Conservation (phyloP, 53 echinoderm and acorn worm genomes). For the Echinarachnius parma region DNA sequence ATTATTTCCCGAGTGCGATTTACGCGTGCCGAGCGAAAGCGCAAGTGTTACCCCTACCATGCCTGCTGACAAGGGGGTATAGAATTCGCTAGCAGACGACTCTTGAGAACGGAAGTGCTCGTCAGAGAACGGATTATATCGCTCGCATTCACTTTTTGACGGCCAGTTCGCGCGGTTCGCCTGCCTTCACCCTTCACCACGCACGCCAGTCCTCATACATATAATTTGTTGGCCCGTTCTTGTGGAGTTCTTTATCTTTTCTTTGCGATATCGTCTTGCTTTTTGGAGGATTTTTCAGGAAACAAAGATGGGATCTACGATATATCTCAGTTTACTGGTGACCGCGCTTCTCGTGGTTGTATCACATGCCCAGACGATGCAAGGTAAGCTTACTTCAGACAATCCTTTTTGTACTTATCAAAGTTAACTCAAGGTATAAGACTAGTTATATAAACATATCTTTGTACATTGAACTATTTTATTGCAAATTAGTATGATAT, state of each 20-base stretch:
- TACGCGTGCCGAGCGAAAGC: conserved; percentile 1
- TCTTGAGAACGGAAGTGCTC: conserved; percentile 5
- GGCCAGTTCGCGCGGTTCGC: conserved; percentile 4
- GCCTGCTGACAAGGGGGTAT: conserved; percentile 5
- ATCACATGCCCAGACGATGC: conserved; percentile 1
- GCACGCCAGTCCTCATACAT: background rate
- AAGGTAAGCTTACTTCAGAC: conserved; percentile 7
- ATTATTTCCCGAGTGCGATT: conserved; percentile 20
- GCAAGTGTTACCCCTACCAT: too few species aligned
- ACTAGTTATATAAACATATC: too few species aligned
- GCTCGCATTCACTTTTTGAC: conserved; percentile 12
- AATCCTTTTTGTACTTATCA: too few species aligned
- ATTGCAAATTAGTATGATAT: too few species aligned
- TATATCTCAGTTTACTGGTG: background rate
- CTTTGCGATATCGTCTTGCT: too few species aligned
- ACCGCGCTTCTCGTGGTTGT: background rate
- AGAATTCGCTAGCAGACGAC: background rate
- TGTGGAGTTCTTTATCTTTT: conserved; percentile 7
- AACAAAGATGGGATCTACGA: conserved; percentile 2
- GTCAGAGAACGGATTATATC: conserved; percentile 5
- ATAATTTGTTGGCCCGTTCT: conserved; percentile 2
- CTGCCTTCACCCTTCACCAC: too few species aligned
- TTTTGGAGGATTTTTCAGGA: conserved; percentile 5
- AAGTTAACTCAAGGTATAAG: too few species aligned
- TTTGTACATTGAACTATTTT: too few species aligned